These are phyloP conservation scores for Chroicocephalus ridibundus DNA, from an alignment of 2,113 vertebrate species.

Conservation along the genomic window DNA sequence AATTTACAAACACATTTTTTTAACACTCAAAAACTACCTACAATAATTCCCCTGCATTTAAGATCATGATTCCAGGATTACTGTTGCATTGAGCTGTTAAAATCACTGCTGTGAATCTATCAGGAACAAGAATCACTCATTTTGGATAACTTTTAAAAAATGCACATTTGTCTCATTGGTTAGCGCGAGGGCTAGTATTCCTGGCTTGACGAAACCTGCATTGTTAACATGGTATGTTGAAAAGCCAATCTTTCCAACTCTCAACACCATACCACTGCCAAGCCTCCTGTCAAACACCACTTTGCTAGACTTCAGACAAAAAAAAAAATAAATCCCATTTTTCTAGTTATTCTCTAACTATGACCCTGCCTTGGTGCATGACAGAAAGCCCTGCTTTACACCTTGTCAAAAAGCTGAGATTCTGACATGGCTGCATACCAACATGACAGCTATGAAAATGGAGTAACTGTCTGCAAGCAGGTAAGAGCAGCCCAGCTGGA, in stretches of 20 bases:
- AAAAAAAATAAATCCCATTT: neutral
- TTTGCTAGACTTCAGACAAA: neutral
- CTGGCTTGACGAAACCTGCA: neutral
- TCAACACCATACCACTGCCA: neutral
- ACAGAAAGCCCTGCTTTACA: neutral
- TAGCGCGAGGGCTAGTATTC: neutral
- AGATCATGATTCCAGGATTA: neutral
- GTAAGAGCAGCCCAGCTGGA: neutral
- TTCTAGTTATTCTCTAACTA: neutral
- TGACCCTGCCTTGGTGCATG: neutral
- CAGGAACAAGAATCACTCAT: neutral
- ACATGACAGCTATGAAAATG: neutral
- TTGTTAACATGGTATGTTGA: neutral
- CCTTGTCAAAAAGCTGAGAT: neutral
- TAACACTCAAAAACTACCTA: neutral
- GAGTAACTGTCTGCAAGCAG: neutral
- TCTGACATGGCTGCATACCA: neutral
- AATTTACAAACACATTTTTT: neutral
- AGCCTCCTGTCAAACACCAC: neutral
- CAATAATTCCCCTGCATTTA: neutral
- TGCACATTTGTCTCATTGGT: too few relatives aligned
- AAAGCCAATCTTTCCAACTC: neutral
- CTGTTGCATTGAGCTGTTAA: neutral
- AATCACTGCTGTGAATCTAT: neutral
- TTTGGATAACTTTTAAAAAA: neutral